A percentile compares a stretch with the other conserved stretches of the same genome.
phyloP scores from a whole-genome alignment of 2,113 vertebrate genomes.

The Mesitornis unicolor region DNA sequence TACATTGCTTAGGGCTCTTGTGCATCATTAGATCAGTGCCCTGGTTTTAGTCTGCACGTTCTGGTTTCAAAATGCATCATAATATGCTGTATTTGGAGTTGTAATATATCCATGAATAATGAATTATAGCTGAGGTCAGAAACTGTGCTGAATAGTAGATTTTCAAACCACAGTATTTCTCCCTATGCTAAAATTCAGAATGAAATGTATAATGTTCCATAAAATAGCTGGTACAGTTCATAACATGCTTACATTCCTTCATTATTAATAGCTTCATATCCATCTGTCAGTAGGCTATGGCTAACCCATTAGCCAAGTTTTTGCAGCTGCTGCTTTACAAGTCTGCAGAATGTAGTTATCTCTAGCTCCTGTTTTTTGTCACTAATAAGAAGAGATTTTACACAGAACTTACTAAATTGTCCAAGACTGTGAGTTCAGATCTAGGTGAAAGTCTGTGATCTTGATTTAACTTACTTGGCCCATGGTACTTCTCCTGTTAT shows the following conservation, averaged over 20 bases:
- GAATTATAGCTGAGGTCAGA: conserved; percentile 17
- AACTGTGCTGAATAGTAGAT: conserved; percentile 4
- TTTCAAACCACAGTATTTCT: conserved; percentile 38
- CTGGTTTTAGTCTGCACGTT: not conserved
- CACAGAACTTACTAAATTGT: not conserved
- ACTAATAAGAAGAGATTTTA: not conserved
- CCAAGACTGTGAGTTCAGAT: not conserved
- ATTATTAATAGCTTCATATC: conserved; percentile 27
- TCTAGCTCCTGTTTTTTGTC: conserved; percentile 25
- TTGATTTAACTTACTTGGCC: not conserved
- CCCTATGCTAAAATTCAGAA: not conserved
- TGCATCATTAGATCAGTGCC: not conserved
- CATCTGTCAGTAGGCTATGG: conserved; percentile 6
- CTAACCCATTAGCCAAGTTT: not conserved
- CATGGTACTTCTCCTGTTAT: not conserved
- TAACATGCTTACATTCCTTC: conserved; percentile 36
- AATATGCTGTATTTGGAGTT: not conserved
- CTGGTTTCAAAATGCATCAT: conserved; percentile 13
- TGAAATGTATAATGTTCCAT: not conserved
- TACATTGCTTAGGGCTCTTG: not conserved
- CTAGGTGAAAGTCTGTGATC: not conserved
- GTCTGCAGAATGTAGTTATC: not conserved
- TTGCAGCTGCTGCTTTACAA: conserved; percentile 31
- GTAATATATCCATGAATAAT: not conserved
- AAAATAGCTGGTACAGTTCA: not conserved